A percentile compares a stretch with the other conserved stretches of the same genome.
Evolutionary conservation across 2,888 invertebrate genomes (phyloP).

Genomic region (Lepidocyrtinus sp.): DNA sequence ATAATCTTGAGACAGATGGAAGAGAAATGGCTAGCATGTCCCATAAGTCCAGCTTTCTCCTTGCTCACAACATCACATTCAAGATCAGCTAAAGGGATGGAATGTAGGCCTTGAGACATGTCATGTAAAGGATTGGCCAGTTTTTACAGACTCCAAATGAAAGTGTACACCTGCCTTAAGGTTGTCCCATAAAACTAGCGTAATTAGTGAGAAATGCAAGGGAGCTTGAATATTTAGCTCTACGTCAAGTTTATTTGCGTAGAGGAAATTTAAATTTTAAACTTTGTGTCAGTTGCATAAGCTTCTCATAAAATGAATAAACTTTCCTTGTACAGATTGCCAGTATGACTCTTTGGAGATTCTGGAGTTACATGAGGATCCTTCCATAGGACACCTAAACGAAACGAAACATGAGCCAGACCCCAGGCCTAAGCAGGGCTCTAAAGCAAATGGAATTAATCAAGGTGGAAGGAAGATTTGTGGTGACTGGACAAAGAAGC

Average conservation of each 20-base stretch:
- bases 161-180: background rate
- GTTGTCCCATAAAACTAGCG: background rate
- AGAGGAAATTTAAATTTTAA: background rate
- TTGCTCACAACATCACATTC: too few species aligned
- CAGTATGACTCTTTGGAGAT: constrained; percentile 85
- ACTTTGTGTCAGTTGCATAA: background rate
- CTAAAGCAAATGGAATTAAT: constrained; percentile 13
- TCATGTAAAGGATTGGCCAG: background rate
- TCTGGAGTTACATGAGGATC: constrained; percentile 73
- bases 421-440: constrained; percentile 11
- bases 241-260: background rate
- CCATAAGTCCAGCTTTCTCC: too few species aligned
- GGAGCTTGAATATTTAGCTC: background rate
- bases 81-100: too few species aligned
- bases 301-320: constrained; percentile 32
- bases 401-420: constrained; percentile 70
- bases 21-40: too few species aligned
- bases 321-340: constrained; percentile 77
- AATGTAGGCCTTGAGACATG: too few species aligned
- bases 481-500: constrained; percentile 85
- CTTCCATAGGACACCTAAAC: constrained; percentile 28
- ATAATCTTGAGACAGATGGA: too few species aligned
- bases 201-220: background rate
- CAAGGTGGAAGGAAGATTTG: constrained; percentile 73
- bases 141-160: background rate